Conservation (phyloP, 2,797 vertebrate species). For the Nyctalus aviator region DNA sequence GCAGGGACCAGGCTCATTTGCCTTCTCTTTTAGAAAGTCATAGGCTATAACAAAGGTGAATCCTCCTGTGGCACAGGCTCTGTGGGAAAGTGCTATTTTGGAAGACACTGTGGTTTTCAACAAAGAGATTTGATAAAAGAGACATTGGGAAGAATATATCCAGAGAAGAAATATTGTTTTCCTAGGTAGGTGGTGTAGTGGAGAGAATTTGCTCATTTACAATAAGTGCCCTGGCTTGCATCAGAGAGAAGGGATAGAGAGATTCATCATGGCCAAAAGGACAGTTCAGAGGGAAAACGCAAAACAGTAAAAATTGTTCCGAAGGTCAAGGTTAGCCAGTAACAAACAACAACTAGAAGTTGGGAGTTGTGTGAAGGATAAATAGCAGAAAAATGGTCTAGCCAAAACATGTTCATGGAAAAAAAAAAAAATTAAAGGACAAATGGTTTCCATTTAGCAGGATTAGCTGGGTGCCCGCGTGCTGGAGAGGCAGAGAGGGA, state of each 20-base stretch:
- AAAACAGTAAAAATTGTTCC: background rate
- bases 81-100: background rate
- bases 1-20: background rate
- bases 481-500: background rate
- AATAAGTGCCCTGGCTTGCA: background rate
- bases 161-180: background rate
- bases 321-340: background rate
- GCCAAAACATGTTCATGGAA: background rate
- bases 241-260: background rate
- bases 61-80: background rate
- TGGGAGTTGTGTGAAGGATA: background rate
- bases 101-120: background rate
- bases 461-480: background rate
- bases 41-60: background rate
- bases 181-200: fast-evolving
- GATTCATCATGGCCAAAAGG: background rate
- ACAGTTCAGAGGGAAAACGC: background rate
- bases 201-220: background rate
- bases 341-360: background rate
- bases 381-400: background rate
- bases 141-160: background rate
- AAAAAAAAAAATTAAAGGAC: background rate
- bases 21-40: background rate
- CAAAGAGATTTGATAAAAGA: background rate
- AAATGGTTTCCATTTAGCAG: background rate